Evolutionary conservation across 2,888 invertebrate species (phyloP).

Genomic region (Ernsta delagoae): DNA sequence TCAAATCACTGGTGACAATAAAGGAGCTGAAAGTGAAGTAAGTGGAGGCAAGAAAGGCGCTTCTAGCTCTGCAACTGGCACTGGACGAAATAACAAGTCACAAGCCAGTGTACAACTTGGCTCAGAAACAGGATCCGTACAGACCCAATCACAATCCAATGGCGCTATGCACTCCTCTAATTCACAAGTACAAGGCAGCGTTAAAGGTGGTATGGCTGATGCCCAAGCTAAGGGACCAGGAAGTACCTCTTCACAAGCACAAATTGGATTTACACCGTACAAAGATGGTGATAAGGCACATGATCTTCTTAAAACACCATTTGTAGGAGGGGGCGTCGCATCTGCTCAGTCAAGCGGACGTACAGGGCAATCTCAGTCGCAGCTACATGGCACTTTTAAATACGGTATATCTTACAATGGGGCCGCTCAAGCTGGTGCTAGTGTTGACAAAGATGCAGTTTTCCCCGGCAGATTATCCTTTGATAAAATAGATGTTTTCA

Average conservation of each 20-base stretch:
- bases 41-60: constrained; percentile 90
- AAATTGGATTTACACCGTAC: constrained; percentile 93
- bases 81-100: constrained; percentile 89
- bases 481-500: constrained; percentile 75
- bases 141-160: constrained; percentile 90
- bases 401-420: constrained; percentile 91
- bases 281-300: constrained; percentile 85
- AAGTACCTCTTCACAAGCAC: constrained; percentile 94
- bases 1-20: constrained; percentile 89
- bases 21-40: constrained; percentile 89
- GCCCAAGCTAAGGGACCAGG: constrained; percentile 94
- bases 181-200: constrained; percentile 91
- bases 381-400: constrained; percentile 92
- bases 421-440: constrained; percentile 93
- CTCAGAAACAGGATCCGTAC: constrained; percentile 90
- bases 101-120: constrained; percentile 91
- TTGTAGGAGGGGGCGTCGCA: constrained; percentile 91
- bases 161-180: constrained; percentile 91
- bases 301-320: constrained; percentile 81
- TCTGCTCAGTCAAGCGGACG: constrained; percentile 91
- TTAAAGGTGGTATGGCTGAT: constrained; percentile 93
- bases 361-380: constrained; percentile 92
- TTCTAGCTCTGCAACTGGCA: constrained; percentile 90
- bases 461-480: constrained; percentile 72
- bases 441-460: constrained; percentile 84